Conservation (phyloP, 1,140 invertebrate species). For the Ectropis grisescens region DNA sequence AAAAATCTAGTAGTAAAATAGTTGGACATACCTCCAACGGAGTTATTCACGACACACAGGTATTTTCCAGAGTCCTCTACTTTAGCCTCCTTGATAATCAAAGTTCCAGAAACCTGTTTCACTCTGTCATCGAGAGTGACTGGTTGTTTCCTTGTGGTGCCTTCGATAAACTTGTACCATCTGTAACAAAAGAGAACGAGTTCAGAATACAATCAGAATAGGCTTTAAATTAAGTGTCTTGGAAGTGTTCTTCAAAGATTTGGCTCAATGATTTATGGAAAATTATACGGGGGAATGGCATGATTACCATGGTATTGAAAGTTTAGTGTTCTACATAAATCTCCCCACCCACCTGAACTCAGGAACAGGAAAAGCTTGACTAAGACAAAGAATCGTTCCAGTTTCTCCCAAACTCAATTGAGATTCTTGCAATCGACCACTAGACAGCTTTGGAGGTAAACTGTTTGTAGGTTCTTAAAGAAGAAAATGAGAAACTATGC, state of each 20-base stretch:
- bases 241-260: no score
- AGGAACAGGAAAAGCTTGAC: conserved; percentile 75
- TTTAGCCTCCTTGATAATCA: conserved; percentile 91
- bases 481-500: conserved; percentile 11
- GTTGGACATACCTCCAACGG: conserved; percentile 87
- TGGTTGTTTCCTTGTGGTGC: conserved; percentile 84
- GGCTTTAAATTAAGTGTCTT: no score
- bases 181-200: conserved; percentile 75
- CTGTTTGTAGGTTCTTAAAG: conserved; percentile 77
- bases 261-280: no score
- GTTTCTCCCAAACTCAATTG: conserved; percentile 35
- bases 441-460: conserved; percentile 75
- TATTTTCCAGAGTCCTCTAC: conserved; percentile 95
- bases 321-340: no score
- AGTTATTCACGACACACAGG: conserved; percentile 94
- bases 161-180: conserved; percentile 95
- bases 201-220: conserved; percentile 19
- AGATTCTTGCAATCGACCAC: conserved; percentile 70
- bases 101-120: conserved; percentile 93
- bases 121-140: conserved; percentile 89
- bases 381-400: conserved; percentile 72
- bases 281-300: no score
- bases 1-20: no score
- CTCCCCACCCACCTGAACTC: conserved; percentile 71
- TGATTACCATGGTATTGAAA: no score